Evolutionary conservation across 2,888 invertebrate species (phyloP).

Genomic region (Andrena chrysosceles): DNA sequence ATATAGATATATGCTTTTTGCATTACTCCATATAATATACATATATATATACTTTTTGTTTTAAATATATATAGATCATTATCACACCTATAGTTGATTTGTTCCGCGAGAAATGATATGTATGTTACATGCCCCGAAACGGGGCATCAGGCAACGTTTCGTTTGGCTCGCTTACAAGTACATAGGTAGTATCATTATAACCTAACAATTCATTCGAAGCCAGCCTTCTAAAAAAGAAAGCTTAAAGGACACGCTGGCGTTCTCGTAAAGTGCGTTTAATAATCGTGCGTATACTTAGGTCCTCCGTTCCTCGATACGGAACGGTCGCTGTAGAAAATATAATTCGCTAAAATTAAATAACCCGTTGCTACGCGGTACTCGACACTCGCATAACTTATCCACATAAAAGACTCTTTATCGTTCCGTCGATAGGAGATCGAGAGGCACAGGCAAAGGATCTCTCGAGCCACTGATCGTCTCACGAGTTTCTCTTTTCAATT

Average conservation of each 20-base stretch:
- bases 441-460: too few relatives aligned
- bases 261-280: conserved; percentile 52
- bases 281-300: conserved; percentile 59
- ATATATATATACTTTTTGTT: conserved; percentile 52
- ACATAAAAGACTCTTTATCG: too few relatives aligned
- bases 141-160: conserved; percentile 69
- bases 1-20: conserved; percentile 61
- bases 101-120: conserved; percentile 84
- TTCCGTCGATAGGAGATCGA: too few relatives aligned
- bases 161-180: conserved; percentile 55
- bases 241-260: conserved; percentile 52
- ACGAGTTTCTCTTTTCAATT: too few relatives aligned
- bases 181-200: conserved; percentile 12
- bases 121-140: conserved; percentile 76
- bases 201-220: conserved; percentile 47
- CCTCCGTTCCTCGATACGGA: conserved; percentile 6
- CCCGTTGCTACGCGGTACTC: conserved; percentile 10
- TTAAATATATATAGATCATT: conserved; percentile 68
- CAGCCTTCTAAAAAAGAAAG: conserved; percentile 60
- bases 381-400: neutral
- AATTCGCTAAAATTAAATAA: conserved; percentile 48
- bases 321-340: conserved; percentile 39
- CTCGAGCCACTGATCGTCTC: too few relatives aligned
- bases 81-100: conserved; percentile 81
- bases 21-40: conserved; percentile 56